Base-by-base conservation (phyloP, 2,888 invertebrate genomes). In the Hanleya hanleyi region DNA sequence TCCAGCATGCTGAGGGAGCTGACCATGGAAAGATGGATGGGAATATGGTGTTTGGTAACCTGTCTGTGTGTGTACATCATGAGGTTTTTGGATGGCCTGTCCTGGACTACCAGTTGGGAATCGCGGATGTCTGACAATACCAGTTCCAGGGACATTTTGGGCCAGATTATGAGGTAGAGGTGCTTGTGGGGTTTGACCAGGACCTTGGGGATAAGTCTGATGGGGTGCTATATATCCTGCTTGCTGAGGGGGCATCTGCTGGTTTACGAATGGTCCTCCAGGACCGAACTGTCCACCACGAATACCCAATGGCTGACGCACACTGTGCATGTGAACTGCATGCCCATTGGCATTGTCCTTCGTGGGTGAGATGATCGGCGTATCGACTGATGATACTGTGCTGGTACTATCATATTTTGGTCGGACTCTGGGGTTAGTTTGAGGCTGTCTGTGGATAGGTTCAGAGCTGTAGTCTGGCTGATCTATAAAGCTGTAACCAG, bases 321-420 rank as follows among this genome's bases (percentile, higher is more conserved):
- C 29, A 32, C 29, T 57, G 26, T 57, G 57, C 4, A 32, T 57
- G 57, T 57, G 57, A 26, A 57, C 29, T 1, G 29, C 4, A 26
- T 57, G 57, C 29, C 57, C 57, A 36, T 64, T 37, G 15, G 29
- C 35, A 6, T n/a, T 64, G 36, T 70, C 74, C 22, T 77, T 79
- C n/a, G 77, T 80, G 9, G 83, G 81, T 9, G 83, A 83, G n/a
- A 81, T 70, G 18, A 85, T 80, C 15, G 85, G 83, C 12, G 80
- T 79, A 41, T 75, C 78, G 3, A 78, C 73, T 38, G 84, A 64
- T 33, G 82, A 81, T 6, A 83, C 83, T 26, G 81, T 83, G 62
- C 73, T 81, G 12, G 83, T 84, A 33, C 36, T 66, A 33, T 36
- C 47, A 38, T n/a, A 62, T 15, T 51, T 64, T 32, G 69, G 12